Conservation (phyloP, 2,113 vertebrate genomes). For the Rostratula benghalensis region DNA sequence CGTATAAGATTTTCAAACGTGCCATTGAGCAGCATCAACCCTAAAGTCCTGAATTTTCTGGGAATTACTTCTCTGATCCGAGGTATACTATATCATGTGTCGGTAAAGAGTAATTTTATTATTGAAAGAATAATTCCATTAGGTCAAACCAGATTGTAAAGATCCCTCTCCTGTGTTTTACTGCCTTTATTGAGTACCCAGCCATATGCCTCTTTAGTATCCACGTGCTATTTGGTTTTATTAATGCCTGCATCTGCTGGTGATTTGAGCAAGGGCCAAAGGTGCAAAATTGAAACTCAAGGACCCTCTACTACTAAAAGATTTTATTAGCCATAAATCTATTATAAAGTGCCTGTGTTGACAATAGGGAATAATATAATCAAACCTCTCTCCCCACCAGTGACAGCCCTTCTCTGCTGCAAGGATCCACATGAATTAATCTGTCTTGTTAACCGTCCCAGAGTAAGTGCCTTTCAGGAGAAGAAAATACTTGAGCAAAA, state of each 20-base stretch:
- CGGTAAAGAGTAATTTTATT: neutral
- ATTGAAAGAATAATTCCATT: neutral
- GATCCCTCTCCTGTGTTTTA: slow-evolving; percentile 11
- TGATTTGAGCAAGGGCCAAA: slow-evolving; percentile 58
- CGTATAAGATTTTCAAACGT: neutral
- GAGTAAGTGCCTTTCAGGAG: slow-evolving; percentile 24
- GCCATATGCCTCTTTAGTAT: slow-evolving; percentile 45
- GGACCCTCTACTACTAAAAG: slow-evolving; percentile 50
- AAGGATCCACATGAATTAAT: slow-evolving; percentile 49
- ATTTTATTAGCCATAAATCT: slow-evolving; percentile 65
- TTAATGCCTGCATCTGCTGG: slow-evolving; percentile 52
- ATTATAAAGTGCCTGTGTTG: slow-evolving; percentile 45
- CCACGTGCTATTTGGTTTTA: slow-evolving; percentile 49
- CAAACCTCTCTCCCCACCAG: slow-evolving; percentile 26
- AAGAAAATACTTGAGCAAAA: neutral
- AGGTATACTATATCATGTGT: neutral
- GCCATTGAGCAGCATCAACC: neutral
- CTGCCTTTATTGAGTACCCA: neutral
- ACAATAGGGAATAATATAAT: slow-evolving; percentile 58
- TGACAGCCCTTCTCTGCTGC: slow-evolving; percentile 35
- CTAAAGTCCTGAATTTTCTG: neutral
- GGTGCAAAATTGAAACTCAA: slow-evolving; percentile 63
- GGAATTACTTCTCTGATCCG: neutral
- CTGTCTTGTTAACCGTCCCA: slow-evolving; percentile 25
- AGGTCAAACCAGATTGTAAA: slow-evolving; percentile 30